These are phyloP conservation scores for Myiotriccus ornatus DNA, from an alignment of 2,797 vertebrate genomes.

Conservation along the genomic window DNA sequence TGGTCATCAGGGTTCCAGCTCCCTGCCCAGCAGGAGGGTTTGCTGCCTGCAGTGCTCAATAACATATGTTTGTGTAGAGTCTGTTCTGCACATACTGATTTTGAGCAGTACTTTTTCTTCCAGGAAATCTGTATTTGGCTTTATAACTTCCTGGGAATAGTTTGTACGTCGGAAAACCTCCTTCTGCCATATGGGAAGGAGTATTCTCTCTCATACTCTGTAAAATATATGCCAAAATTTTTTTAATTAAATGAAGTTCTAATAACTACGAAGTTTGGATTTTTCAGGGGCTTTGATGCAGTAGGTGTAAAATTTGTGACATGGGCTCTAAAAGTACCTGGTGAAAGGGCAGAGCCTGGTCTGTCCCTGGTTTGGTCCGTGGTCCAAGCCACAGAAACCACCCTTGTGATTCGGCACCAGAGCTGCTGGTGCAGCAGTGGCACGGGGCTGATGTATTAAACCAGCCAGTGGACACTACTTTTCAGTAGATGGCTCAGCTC, in stretches of 20 bases:
- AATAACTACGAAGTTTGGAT: not conserved
- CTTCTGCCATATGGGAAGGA: not conserved
- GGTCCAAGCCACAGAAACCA: not conserved
- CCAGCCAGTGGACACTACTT: not conserved
- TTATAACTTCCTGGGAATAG: not conserved
- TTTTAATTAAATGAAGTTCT: not conserved
- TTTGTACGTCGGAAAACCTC: not conserved
- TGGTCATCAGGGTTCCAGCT: not conserved
- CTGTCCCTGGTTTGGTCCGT: not conserved
- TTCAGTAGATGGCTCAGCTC: not conserved
- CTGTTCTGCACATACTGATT: not conserved
- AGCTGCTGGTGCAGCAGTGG: not conserved
- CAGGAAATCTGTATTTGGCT: slow-evolving; percentile 1
- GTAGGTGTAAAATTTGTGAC: not conserved
- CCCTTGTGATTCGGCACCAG: not conserved
- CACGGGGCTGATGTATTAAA: not conserved
- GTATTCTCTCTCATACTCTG: not conserved
- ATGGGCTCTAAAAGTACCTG: not conserved
- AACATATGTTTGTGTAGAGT: not conserved
- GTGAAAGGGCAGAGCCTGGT: not conserved
- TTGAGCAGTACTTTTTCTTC: slow-evolving; percentile 16
- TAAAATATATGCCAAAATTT: not conserved
- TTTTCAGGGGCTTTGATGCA: not conserved
- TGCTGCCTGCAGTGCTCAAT: not conserved
- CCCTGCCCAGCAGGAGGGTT: not conserved